Base-by-base conservation (phyloP, 2,797 vertebrate genomes). In the Lithobates pipiens region DNA sequence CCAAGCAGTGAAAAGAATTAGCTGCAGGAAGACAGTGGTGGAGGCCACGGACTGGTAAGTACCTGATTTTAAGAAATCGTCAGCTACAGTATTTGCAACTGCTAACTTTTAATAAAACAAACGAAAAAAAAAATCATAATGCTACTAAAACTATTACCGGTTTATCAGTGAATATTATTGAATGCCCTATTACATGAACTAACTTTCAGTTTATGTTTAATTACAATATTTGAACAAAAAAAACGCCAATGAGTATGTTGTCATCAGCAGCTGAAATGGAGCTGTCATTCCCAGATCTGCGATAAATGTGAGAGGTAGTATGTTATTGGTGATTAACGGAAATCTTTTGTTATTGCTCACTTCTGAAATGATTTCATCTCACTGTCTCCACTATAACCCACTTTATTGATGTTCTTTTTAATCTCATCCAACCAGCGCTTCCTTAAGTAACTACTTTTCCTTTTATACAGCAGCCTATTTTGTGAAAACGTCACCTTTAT, bases 391-490 rank as follows among this genome's bases (percentile, higher is more conserved):
- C 27, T 67, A 15, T 67, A 67, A 29, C 25, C 27, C 3, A 67
- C 65, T 67, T 67, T 67, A 67, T 25, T 67, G 65, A 67, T 67
- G n/a, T 67, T 67, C 65, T 67, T 29, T 67, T 67, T 29, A 67
- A 67, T 67, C 65, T 67, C 65, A 25, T 29, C 10, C n/a, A 29
- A 29, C 65, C 65, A 67, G 10, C 13, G 65, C 25, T 67, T 2
- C 9, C n/a, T 10, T 25, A 11, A 25, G n/a, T 67, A 25, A 74
- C 72, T 27, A 44, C 42, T 25, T 74, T 44, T 27, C 5, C 39
- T 74, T 46, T 74, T 74, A 25, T 74, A 44, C 39, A 8, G 23
- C 25, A 46, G n/a, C 42, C 39, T 74, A 23, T 74, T 10, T 79
- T 15, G 27, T 69, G 69, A 23, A 2, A 27, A 79, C 42, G 29